phyloP scores from a whole-genome alignment of 92 coral and sea anemone genomes.

The Umimayanthus kanabou region DNA sequence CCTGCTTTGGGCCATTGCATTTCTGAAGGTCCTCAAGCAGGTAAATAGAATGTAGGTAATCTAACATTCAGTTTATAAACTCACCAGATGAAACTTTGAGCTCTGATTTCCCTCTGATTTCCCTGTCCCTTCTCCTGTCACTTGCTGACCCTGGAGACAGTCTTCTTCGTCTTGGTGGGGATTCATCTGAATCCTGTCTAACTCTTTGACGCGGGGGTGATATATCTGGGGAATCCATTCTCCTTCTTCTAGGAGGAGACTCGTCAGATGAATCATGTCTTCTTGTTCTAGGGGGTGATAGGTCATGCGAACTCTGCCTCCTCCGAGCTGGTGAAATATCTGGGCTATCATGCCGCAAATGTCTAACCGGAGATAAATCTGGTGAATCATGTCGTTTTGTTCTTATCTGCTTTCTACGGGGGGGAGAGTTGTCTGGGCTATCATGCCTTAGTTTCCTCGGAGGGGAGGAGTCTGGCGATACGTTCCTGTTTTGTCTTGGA shows the following conservation, averaged over 20 bases:
- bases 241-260: conserved; percentile 64
- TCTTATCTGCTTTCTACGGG: conserved; percentile 62
- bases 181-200: conserved; percentile 53
- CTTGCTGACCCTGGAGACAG: conserved; percentile 6
- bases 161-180: conserved; percentile 55
- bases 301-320: conserved; percentile 43
- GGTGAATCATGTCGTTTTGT: conserved; percentile 26
- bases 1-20: neutral
- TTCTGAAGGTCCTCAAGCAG: neutral
- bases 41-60: no score
- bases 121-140: neutral
- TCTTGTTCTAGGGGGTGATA: conserved; percentile 58
- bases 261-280: conserved; percentile 49
- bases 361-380: conserved; percentile 43
- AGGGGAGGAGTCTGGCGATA: conserved; percentile 53
- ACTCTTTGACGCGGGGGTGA: conserved; percentile 21
- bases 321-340: conserved; percentile 60
- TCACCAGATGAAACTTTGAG: conserved; percentile 36
- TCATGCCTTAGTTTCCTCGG: conserved; percentile 59
- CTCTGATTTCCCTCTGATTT: neutral
- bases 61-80: neutral
- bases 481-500: conserved; percentile 27
- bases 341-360: conserved; percentile 46
- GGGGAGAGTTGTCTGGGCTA: conserved; percentile 83
- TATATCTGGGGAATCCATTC: conserved; percentile 46